phyloP scores from a whole-genome alignment of 2,113 vertebrate species.

The Gallinago jamesoni region DNA sequence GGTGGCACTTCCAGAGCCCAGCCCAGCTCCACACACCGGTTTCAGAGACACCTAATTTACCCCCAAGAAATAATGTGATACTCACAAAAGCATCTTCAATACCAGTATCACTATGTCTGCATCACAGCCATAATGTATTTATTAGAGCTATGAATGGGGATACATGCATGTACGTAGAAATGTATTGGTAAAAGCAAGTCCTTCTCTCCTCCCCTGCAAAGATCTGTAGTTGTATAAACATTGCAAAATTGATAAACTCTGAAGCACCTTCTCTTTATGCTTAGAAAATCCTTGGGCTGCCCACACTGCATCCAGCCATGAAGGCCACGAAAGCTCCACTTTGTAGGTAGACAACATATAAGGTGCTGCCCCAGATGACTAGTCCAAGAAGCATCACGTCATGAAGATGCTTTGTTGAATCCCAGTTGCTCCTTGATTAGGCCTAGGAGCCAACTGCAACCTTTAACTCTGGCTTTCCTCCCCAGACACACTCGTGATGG shows the following conservation, averaged over 20 bases:
- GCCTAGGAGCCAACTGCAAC: neutral
- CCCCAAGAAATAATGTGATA: neutral
- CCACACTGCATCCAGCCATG: neutral
- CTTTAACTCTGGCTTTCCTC: neutral
- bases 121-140: neutral
- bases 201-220: neutral
- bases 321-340: neutral
- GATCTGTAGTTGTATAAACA: neutral
- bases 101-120: neutral
- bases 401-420: neutral
- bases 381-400: neutral
- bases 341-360: neutral
- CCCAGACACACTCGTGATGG: neutral
- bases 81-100: neutral
- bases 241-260: neutral
- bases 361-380: neutral
- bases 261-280: neutral
- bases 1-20: neutral
- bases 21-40: neutral
- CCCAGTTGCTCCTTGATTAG: neutral
- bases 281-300: neutral
- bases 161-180: neutral
- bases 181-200: neutral
- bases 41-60: neutral
- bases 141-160: neutral